These are phyloP conservation scores for Rallus limicola DNA, from an alignment of 2,113 vertebrate species.

Conservation along the genomic window DNA sequence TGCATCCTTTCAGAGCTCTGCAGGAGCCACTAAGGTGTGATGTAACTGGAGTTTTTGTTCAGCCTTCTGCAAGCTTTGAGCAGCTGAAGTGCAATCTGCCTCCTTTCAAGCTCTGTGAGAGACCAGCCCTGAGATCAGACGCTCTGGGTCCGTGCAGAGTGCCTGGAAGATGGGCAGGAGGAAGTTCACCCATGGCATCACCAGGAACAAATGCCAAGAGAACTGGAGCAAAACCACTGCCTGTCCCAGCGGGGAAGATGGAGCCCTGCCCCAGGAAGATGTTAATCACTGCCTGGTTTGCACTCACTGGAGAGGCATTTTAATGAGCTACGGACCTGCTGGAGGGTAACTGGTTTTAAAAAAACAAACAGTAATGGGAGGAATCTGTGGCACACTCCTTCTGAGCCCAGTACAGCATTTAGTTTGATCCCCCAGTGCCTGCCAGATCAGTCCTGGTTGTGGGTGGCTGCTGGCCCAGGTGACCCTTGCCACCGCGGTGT, in stretches of 20 bases:
- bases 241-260: not conserved
- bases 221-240: not conserved
- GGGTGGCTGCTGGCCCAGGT: not conserved
- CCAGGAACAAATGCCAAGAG: not conserved
- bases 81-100: not conserved
- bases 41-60: not conserved
- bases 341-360: not conserved
- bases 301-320: not conserved
- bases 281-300: not conserved
- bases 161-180: not conserved
- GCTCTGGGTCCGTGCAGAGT: accelerated
- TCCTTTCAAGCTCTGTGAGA: not conserved
- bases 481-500: not conserved
- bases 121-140: not conserved
- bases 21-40: not conserved
- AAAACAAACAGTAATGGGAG: not conserved
- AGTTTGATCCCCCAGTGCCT: not conserved
- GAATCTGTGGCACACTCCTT: not conserved
- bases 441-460: not conserved
- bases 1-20: not conserved
- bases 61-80: not conserved
- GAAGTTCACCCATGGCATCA: not conserved
- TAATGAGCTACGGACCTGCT: not conserved
- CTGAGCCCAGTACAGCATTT: not conserved
- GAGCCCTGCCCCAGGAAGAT: not conserved